These are phyloP conservation scores for Urocyon cinereoargenteus DNA, from an alignment of 2,797 vertebrate species.

Conservation along the genomic window DNA sequence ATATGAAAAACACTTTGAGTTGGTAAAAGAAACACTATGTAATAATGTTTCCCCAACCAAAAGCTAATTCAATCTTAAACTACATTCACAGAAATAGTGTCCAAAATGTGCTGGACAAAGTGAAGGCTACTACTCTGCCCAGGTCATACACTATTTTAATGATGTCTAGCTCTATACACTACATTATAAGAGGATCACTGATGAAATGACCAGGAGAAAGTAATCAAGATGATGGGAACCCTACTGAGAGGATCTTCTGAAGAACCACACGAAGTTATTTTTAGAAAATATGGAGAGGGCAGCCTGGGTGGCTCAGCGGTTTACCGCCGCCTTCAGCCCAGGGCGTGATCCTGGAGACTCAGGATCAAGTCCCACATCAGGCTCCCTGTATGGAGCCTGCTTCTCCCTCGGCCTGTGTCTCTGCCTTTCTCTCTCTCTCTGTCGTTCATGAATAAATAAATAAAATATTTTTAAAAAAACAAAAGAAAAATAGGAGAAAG, in stretches of 20 bases:
- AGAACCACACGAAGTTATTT: background rate
- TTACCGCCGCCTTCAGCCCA: no score
- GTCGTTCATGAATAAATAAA: no score
- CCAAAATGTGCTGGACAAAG: background rate
- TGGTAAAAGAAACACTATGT: slow-evolving; percentile 16
- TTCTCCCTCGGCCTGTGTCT: no score
- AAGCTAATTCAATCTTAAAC: slow-evolving; percentile 38
- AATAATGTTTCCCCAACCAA: slow-evolving; percentile 7
- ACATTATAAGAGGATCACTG: background rate
- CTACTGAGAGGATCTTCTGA: slow-evolving; percentile 21
- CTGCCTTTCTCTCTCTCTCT: no score
- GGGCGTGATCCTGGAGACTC: no score
- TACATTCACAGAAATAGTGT: background rate
- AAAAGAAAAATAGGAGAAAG: background rate
- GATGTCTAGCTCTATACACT: background rate
- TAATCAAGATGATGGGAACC: background rate
- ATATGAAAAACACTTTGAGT: background rate
- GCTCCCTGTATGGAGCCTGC: no score
- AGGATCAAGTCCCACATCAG: no score
- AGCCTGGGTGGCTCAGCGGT: no score
- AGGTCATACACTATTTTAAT: background rate
- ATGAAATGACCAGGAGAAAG: slow-evolving; percentile 49
- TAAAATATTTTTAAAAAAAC: background rate
- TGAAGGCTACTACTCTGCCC: background rate
- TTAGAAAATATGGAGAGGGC: background rate